A percentile compares a stretch with the other conserved stretches of the same genome.
phyloP scores from a whole-genome alignment of 2,888 invertebrate genomes.

The Amitus sp. region DNA sequence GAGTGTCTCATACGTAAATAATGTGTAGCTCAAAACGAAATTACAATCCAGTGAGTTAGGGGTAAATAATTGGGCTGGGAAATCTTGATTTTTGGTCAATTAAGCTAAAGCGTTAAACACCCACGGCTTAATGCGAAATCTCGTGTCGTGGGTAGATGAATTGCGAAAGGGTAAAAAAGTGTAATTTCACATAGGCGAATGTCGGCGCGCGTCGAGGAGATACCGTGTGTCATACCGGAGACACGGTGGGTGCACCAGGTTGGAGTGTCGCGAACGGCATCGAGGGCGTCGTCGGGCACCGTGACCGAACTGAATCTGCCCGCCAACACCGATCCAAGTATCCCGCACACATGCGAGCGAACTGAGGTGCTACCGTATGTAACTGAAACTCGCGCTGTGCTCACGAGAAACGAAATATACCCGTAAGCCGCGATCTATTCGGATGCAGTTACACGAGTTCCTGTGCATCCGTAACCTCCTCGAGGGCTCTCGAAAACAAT shows the following conservation, averaged over 20 bases:
- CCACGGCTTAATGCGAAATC: not conserved
- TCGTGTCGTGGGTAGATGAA: not conserved
- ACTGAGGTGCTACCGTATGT: slow-evolving; percentile 45
- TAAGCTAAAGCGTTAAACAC: not conserved
- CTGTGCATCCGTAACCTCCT: slow-evolving; percentile 41
- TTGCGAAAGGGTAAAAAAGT: not conserved
- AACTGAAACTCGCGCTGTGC: slow-evolving; percentile 55
- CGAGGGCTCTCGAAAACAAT: slow-evolving; percentile 17
- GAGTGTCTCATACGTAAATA: no score
- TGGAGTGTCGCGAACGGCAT: slow-evolving; percentile 50
- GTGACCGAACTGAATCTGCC: slow-evolving; percentile 61
- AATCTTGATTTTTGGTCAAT: slow-evolving; percentile 2
- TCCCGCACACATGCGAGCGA: slow-evolving; percentile 17
- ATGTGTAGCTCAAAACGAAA: no score
- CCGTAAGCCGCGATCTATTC: slow-evolving; percentile 41
- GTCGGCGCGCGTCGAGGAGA: not conserved
- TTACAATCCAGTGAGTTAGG: no score
- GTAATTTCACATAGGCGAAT: not conserved
- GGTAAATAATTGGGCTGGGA: not conserved
- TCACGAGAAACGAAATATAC: slow-evolving; percentile 56
- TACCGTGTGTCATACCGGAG: slow-evolving; percentile 55
- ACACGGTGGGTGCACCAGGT: slow-evolving; percentile 61
- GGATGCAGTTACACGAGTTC: slow-evolving; percentile 55
- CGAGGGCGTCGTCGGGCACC: slow-evolving; percentile 55
- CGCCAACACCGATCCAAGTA: slow-evolving; percentile 51